These are phyloP conservation scores for Sinocyclocheilus anshuiensis DNA, from an alignment of 2,113 vertebrate genomes.

Conservation along the genomic window DNA sequence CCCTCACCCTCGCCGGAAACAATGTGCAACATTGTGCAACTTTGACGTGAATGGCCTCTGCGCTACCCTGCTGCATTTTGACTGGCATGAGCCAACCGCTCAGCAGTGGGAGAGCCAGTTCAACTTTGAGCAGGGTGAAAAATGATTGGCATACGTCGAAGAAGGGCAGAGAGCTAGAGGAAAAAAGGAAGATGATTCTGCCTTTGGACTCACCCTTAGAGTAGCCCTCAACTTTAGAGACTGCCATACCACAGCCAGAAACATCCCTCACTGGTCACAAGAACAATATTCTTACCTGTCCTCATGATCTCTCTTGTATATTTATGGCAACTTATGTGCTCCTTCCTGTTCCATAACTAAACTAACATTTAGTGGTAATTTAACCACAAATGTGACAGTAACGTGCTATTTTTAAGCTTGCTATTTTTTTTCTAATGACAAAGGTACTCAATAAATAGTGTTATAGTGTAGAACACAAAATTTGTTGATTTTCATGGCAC, in stretches of 20 bases:
- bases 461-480: background rate
- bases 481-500: background rate
- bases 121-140: slow-evolving; percentile 59
- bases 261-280: slow-evolving; percentile 53
- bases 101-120: slow-evolving; percentile 57
- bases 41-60: slow-evolving; percentile 56
- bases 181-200: slow-evolving; percentile 50
- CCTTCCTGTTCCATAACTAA: slow-evolving; percentile 47
- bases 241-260: slow-evolving; percentile 50
- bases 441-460: background rate
- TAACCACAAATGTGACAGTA: too few relatives aligned
- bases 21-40: slow-evolving; percentile 54
- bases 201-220: slow-evolving; percentile 65
- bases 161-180: slow-evolving; percentile 16
- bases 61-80: slow-evolving; percentile 42
- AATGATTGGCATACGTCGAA: slow-evolving; percentile 60
- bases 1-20: slow-evolving; percentile 1
- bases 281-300: background rate
- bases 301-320: slow-evolving; percentile 31
- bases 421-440: too few relatives aligned
- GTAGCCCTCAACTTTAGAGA: slow-evolving; percentile 58
- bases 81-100: slow-evolving; percentile 20
- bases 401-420: too few relatives aligned
- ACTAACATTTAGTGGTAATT: background rate
- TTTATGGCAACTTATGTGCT: slow-evolving; percentile 61